Base-by-base conservation (phyloP, 2,797 vertebrate species). In the Triplophysa yarkandensis region DNA sequence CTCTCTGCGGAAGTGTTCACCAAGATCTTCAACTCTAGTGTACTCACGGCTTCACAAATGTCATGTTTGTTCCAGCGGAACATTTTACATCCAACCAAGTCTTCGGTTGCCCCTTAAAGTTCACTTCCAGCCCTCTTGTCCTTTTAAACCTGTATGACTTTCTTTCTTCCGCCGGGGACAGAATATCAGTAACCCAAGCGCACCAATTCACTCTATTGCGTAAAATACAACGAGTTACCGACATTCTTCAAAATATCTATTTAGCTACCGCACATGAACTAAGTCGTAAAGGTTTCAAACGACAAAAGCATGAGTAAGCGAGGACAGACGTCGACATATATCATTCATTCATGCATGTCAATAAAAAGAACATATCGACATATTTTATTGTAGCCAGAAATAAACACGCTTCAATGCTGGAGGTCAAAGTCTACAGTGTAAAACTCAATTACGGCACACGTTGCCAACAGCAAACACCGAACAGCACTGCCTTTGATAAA, bases 401-500 rank as follows among this genome's bases (percentile, higher is more conserved):
- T 5, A 55, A 23, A 10, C 2, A 34, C 30, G 14, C 9, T 23
- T 6, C 1, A 57, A 58, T 10, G 28, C 55, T n/a, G 19, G 52
- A 66, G 71, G 27, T 66, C 71, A 58, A 74, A 66, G 71, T 74
- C 50, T 74, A 39, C 16, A 46, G 27, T 23, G 11, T 54, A 30
- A 52, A 64, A 43, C 39, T 17, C 54, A 28, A 54, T 39, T 39
- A 41, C 19, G 23, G n/a, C 14, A 23, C n/a, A 23, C 17, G 14
- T 17, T 60, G 25, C 34, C 34, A 44, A 23, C 46, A 9, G 13
- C 61, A 55, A 48, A 44, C 36, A 39, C 11, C 13, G 4, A 16
- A 46, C 55, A 65, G 34, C 36, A 48, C 6, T 1, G 48, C 50
- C 11, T 73, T 73, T 62, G 70, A 63, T 55, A 41, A 11, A 39